phyloP scores from a whole-genome alignment of 2,888 invertebrate species.

The Adelognathus sp. region DNA sequence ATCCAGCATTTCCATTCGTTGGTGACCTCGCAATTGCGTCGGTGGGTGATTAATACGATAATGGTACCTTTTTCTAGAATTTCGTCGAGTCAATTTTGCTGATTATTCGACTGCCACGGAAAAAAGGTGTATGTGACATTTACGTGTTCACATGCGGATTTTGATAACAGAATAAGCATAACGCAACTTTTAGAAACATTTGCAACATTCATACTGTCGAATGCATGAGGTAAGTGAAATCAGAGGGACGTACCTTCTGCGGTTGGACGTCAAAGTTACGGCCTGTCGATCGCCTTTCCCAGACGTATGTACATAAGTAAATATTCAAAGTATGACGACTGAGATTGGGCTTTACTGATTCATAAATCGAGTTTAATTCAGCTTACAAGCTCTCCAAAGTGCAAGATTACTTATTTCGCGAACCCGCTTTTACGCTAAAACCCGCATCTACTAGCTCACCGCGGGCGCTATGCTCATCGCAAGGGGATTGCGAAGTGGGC shows the following conservation, averaged over 20 bases:
- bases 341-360: background rate
- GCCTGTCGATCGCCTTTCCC: background rate
- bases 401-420: slow-evolving; percentile 1
- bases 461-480: background rate
- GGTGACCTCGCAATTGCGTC: slow-evolving; percentile 7
- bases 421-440: background rate
- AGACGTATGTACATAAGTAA: too few species aligned
- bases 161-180: background rate
- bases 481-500: background rate
- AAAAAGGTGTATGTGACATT: background rate
- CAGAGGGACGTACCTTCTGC: too few species aligned
- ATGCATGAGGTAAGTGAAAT: too few species aligned
- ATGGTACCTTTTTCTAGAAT: slow-evolving; percentile 9
- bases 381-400: background rate
- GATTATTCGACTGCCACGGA: slow-evolving; percentile 21
- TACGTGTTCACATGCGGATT: background rate
- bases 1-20: slow-evolving; percentile 36
- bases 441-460: background rate
- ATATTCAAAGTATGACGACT: background rate
- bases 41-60: slow-evolving; percentile 32
- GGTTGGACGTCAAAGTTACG: background rate
- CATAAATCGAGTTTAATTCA: slow-evolving; percentile 2
- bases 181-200: background rate
- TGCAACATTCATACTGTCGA: too few species aligned
- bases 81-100: slow-evolving; percentile 34